Evolutionary conservation across 1,140 invertebrate genomes (phyloP), one percentile per base, ranked within the genome.

Genomic region (Aphaenogaster floridana): DNA sequence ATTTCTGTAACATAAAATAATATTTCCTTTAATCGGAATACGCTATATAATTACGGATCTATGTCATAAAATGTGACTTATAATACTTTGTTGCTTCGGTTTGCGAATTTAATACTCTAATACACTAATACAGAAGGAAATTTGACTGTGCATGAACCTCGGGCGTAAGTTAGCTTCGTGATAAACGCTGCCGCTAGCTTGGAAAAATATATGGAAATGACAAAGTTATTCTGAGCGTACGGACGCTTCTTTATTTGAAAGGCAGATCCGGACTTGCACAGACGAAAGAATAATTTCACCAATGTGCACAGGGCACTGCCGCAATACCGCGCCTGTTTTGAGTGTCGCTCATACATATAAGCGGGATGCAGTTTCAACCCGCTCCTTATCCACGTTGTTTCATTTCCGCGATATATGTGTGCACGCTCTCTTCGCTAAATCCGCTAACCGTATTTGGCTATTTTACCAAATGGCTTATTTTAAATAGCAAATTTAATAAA

Each of bases 211-310:
- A 89, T 86, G 86, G 71, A 90, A 88, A 90, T 86, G 83, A 83
- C 66, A 85, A 91, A 92, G 88, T 90, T 91, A 90, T 92, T 91
- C 86, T 52, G 61, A 59, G 42, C 45, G 6, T 71, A 63, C 34
- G 72, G 34, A 50, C 50, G 69, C 64, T 72, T 86, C 87, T 81
- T 81, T 81, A 92, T 92, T 92, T 92, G 86, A 92, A 92, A 91
- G 85, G 91, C 87, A 92, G 88, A 92, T 92, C n/a, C 79, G 69
- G 45, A 76, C 50, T 88, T 45, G 77, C 69, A 66, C 84, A 71
- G 78, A 71, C 69, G 88, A 68, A 88, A 91, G 77, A 90, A 92
- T 91, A 92, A 92, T 90, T 88, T 90, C 42, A 45, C 50, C 63
- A 63, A 64, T 88, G 81, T 63, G 66, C 21, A 72, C 57, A 42